Conservation (phyloP, 2,888 invertebrate species). For the Aspidiotus destructor region DNA sequence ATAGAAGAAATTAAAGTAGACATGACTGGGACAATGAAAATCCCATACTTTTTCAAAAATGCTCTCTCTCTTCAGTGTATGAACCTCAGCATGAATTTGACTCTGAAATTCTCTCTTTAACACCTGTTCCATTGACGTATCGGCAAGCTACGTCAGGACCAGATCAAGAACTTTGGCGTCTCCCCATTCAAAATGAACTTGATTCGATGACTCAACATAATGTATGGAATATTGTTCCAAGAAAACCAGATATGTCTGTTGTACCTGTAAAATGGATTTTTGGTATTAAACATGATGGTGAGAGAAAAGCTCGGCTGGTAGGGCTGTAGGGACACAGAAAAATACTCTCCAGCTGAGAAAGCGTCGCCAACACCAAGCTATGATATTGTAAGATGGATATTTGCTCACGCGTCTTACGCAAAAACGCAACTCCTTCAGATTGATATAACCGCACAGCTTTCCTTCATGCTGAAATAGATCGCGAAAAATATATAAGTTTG, state of each 20-base stretch:
- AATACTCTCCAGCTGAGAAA: slow-evolving; percentile 1
- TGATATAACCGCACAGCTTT: slow-evolving; percentile 3
- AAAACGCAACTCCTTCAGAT: background rate
- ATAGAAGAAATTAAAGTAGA: background rate
- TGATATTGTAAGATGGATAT: background rate
- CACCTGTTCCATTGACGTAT: background rate
- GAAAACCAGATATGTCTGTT: background rate
- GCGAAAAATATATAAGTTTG: background rate
- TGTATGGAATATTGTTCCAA: slow-evolving; percentile 1
- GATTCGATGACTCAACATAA: slow-evolving; percentile 3
- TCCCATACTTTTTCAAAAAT: background rate
- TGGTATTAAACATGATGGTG: background rate
- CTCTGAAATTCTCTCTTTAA: background rate
- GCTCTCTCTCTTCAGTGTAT: background rate
- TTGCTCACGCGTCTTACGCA: background rate
- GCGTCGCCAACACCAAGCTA: slow-evolving; percentile 5
- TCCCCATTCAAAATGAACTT: background rate
- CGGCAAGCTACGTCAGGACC: background rate
- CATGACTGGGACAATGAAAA: background rate
- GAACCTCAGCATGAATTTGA: background rate
- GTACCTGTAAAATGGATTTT: slow-evolving; percentile 15
- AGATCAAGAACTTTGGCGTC: background rate
- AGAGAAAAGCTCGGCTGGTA: background rate
- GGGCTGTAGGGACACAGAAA: slow-evolving; percentile 1
- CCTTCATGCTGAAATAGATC: slow-evolving; percentile 7